Evolutionary conservation across 2,888 invertebrate species (phyloP), one percentile per base, ranked within the genome.

Genomic region (Leptinotarsa rubiginosa): DNA sequence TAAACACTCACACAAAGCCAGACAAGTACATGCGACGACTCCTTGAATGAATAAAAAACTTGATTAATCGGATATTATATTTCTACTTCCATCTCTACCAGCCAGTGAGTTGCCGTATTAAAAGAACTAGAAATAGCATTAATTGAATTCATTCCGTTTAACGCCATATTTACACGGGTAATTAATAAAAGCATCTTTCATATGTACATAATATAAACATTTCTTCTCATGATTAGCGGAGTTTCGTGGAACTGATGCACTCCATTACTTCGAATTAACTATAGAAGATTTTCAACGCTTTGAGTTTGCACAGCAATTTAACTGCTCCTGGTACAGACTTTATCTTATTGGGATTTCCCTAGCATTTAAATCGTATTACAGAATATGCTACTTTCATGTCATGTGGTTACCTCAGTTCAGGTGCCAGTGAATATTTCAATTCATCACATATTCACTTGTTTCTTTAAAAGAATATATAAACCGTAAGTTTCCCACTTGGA

Each of bases 21-120:
- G 80, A 81, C 79, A 76, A 73, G 79, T 81, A 81, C 82, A 83
- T 79, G 81, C 79, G 80, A 81, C 81, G 80, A 80, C 81, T 81
- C 81, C 77, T 81, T 80, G 80, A 81, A 75, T 76, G 72, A 69
- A 77, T 41, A 77, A 81, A 81, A 80, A 81, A 74, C 72, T 68
- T 78, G 78, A 81, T 81, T 81, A 81, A 81, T 81, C 79, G 79
- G 78, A 78, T 81, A 80, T 81, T 81, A 82, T 80, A 78, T 81
- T 82, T 73, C 81, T 74, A 78, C 79, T 77, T 74, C 71, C 78
- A 80, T 75, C 78, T 76, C 77, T 77, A 75, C 75, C 79, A 78
- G 77, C 77, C 75, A 76, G 79, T 16, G 62, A 62, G 62, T 41
- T 62, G 62, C 62, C 20, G 22, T 13, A 22, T 56, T 62, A 62